phyloP scores from a whole-genome alignment of 2,797 vertebrate genomes.

The Salmo trutta region DNA sequence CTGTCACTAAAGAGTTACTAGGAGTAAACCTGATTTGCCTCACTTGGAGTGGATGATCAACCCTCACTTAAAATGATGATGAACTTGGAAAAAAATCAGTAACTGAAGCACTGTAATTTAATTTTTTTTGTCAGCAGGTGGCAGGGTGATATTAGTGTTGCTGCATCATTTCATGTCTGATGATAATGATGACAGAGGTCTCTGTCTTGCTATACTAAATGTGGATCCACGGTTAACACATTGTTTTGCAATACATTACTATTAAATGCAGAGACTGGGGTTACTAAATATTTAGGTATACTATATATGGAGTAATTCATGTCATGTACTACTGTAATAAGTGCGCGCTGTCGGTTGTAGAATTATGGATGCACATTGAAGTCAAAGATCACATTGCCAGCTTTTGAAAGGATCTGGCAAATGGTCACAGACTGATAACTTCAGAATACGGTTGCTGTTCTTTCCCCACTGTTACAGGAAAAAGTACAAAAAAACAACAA shows the following conservation, averaged over 20 bases:
- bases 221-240: constrained; percentile 64
- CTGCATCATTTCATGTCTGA: constrained; percentile 67
- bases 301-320: constrained; percentile 74
- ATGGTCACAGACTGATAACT: constrained; percentile 65
- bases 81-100: constrained; percentile 32
- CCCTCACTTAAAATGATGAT: constrained; percentile 33
- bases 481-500: constrained; percentile 67
- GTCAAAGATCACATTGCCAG: constrained; percentile 64
- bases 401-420: constrained; percentile 66
- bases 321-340: constrained; percentile 84
- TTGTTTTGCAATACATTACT: constrained; percentile 67
- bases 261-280: constrained; percentile 71
- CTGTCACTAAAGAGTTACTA: constrained; percentile 32
- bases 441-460: constrained; percentile 69
- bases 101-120: constrained; percentile 74
- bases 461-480: constrained; percentile 79
- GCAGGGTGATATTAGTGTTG: constrained; percentile 62
- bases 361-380: constrained; percentile 67
- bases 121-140: constrained; percentile 64
- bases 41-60: constrained; percentile 41
- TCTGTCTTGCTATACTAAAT: constrained; percentile 66
- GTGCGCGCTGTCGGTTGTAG: constrained; percentile 74
- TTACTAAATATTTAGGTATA: constrained; percentile 64
- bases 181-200: constrained; percentile 58
- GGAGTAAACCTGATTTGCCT: constrained; percentile 36